Base-by-base conservation (phyloP, 2,113 vertebrate species). In the Caranx ignobilis region DNA sequence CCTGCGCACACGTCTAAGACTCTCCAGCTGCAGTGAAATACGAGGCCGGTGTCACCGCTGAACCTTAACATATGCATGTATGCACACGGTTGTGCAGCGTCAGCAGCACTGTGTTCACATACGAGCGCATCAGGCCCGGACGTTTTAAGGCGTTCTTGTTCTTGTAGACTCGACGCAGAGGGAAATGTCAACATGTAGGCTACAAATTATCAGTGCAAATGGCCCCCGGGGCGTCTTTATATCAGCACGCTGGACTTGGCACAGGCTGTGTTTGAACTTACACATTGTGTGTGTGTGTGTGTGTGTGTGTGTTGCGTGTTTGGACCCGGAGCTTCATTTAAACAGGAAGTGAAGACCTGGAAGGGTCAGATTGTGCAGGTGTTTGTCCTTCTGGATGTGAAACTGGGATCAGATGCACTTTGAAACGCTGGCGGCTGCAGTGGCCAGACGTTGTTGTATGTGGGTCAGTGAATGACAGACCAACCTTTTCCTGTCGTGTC, bases 1-100 rank as follows among this genome's bases (percentile, higher is more conserved):
- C 74, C 41, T 18, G 12, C 15, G 2, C 41, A 52, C 31, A 52
- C 31, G 57, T 75, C 21, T 55, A 15, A 75, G 43, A 57, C 54
- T 9, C 11, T 74, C 67, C 31, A 8, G 39, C 59, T 61, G 31
- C 7, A n/a, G 67, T 87, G 54, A 89, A 83, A 82, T 50, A 60
- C 21, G 65, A 57, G 62, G 15, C 54, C 64, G 12, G 31, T 26
- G 43, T 64, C 34, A 61, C 11, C 1, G n/a, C 59, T 26, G 62
- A 75, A 70, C 37, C 69, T 48, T 57, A 78, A 72, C 62, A 54
- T 34, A 54, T 73, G 43, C 43, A 43, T 26, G 61, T 21, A 9
- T 55, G 21, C 47, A 16, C 64, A 63, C 21, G 68, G 31, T 8
- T 60, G 77, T 63, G 77, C 86, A 69, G 56, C n/a, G 54, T 77